phyloP scores from a whole-genome alignment of 1,140 invertebrate genomes.

The Micrasema longulum region DNA sequence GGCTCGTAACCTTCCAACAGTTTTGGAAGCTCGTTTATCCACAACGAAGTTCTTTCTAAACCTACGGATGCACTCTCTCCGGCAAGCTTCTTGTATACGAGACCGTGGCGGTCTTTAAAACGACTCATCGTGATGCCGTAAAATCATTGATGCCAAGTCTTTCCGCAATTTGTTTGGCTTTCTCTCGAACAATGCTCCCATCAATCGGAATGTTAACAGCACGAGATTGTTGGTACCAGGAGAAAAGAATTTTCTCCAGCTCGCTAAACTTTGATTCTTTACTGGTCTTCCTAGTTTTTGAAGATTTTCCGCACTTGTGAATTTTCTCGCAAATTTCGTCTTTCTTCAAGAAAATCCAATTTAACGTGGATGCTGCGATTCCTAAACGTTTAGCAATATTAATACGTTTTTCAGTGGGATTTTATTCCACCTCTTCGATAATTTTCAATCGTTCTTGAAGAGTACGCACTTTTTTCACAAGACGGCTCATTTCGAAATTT shows the following conservation, averaged over 20 bases:
- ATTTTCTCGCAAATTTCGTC: conserved; percentile 40
- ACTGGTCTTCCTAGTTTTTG: conserved; percentile 37
- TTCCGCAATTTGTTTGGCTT: conserved; percentile 35
- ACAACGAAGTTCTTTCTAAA: conserved; percentile 33
- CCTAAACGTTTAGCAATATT: conserved; percentile 43
- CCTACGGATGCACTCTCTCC: conserved; percentile 32
- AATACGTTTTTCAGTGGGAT: conserved; percentile 42
- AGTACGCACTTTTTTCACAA: conserved; percentile 38
- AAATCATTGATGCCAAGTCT: conserved; percentile 34
- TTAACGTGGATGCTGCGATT: conserved; percentile 41
- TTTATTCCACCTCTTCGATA: conserved; percentile 40
- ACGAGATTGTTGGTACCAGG: conserved; percentile 28
- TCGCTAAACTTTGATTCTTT: conserved; percentile 44
- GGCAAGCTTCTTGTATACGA: conserved; percentile 36
- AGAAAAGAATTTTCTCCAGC: conserved; percentile 42
- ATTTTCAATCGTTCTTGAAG: conserved; percentile 42
- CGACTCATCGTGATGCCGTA: conserved; percentile 32
- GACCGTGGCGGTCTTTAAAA: conserved; percentile 36
- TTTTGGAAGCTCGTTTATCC: conserved; percentile 26
- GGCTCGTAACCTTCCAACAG: conserved; percentile 10
- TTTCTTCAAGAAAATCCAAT: conserved; percentile 40
- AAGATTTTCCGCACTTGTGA: conserved; percentile 41
- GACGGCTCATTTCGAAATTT: conserved; percentile 23
- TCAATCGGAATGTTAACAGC: conserved; percentile 34
- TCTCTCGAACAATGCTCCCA: conserved; percentile 35